Evolutionary conservation across 2,888 invertebrate genomes (phyloP).

Genomic region (Sclerodermus sp.): DNA sequence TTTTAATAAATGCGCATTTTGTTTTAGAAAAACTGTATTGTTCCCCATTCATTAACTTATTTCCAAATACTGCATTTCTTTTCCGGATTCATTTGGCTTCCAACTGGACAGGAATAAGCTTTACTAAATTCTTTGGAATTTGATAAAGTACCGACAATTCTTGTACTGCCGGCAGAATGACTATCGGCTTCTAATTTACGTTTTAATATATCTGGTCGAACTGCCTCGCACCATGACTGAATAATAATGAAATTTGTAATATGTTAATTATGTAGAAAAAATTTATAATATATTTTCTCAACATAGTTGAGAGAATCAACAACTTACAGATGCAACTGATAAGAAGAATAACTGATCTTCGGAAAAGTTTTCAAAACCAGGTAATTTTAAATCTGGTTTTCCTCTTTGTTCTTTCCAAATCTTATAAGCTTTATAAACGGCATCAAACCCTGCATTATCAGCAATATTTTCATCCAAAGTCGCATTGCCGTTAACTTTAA

Average conservation of each 20-base stretch:
- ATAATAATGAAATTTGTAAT: not conserved
- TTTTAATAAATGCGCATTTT: no score
- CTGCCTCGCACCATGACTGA: not conserved
- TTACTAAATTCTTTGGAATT: not conserved
- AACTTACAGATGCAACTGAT: conserved; percentile 48
- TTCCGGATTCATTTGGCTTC: conserved; percentile 1
- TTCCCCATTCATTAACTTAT: not conserved
- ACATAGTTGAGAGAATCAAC: no score
- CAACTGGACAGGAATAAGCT: not conserved
- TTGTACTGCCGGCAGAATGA: not conserved
- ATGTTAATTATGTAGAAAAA: not conserved
- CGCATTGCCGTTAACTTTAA: not conserved
- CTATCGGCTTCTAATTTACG: not conserved
- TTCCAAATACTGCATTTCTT: conserved; percentile 1
- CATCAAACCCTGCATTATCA: conserved; percentile 1
- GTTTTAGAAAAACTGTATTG: not conserved
- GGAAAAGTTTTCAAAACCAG: conserved; percentile 44
- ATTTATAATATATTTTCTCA: not conserved
- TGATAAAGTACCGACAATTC: not conserved
- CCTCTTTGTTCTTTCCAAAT: conserved; percentile 12
- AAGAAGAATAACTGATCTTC: conserved; percentile 51
- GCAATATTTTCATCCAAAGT: conserved; percentile 6
- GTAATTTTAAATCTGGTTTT: conserved; percentile 37
- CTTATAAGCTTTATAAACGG: not conserved
- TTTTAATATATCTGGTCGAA: not conserved